phyloP scores from a whole-genome alignment of 2,797 vertebrate species.

The Rhinella marina region DNA sequence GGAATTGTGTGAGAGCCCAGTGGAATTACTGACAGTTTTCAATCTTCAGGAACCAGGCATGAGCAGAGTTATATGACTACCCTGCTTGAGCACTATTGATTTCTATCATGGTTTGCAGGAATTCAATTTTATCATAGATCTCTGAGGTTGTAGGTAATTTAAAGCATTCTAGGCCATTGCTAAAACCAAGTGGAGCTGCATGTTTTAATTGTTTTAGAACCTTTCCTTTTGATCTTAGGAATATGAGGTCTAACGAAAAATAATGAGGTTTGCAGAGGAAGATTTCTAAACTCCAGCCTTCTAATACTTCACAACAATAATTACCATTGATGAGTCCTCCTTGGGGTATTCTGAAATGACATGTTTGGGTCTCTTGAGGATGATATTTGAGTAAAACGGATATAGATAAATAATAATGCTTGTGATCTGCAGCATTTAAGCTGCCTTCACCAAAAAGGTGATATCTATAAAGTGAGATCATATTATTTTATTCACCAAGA shows the following conservation, averaged over 20 bases:
- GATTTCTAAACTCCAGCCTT: neutral
- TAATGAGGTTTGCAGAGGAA: neutral
- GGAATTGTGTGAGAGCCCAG: neutral
- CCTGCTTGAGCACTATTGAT: neutral
- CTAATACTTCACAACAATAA: neutral
- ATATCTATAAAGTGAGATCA: too few relatives aligned
- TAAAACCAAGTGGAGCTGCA: neutral
- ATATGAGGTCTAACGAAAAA: neutral
- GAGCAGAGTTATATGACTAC: neutral
- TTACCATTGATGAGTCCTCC: neutral
- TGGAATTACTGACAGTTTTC: neutral
- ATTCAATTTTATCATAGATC: neutral
- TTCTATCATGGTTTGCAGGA: slow-evolving; percentile 13
- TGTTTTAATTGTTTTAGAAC: neutral
- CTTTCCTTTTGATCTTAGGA: neutral
- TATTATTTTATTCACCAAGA: too few relatives aligned
- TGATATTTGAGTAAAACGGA: neutral
- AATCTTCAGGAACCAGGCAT: neutral
- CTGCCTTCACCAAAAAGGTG: too few relatives aligned
- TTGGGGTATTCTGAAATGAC: neutral
- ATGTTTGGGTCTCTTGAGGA: neutral
- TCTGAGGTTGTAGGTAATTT: neutral
- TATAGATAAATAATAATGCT: neutral
- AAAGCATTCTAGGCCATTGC: neutral
- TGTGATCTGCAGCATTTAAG: too few relatives aligned